These are phyloP conservation scores for Procambarus clarkii DNA, from an alignment of 1,140 invertebrate genomes.

Conservation along the genomic window DNA sequence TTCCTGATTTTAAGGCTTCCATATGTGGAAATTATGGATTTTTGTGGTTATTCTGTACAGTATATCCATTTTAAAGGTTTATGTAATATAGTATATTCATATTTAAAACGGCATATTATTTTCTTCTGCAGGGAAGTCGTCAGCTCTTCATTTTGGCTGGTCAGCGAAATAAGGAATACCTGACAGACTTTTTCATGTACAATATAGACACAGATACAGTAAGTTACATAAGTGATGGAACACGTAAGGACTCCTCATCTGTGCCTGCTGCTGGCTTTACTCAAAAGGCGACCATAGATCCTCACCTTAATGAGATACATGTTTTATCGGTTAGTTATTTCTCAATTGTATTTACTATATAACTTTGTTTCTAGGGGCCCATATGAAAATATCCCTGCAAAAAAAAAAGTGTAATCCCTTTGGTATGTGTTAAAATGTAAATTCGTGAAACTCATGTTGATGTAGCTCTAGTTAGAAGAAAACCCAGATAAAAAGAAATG, in stretches of 20 bases:
- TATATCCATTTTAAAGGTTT: too few relatives aligned
- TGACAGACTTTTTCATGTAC: constrained; percentile 91
- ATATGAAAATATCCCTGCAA: too few relatives aligned
- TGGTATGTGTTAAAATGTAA: neutral
- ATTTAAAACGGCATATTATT: neutral
- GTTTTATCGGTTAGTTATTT: constrained; percentile 85
- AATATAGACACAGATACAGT: constrained; percentile 83
- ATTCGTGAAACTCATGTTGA: too few relatives aligned
- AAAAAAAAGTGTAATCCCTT: neutral
- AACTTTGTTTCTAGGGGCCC: too few relatives aligned
- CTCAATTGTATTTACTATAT: too few relatives aligned
- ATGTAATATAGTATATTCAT: too few relatives aligned
- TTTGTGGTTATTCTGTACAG: too few relatives aligned
- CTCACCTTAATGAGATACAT: constrained; percentile 90
- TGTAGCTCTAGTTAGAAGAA: too few relatives aligned
- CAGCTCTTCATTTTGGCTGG: constrained; percentile 93
- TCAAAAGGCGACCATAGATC: constrained; percentile 91
- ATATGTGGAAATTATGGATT: too few relatives aligned
- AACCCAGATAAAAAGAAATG: too few relatives aligned
- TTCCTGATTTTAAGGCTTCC: too few relatives aligned
- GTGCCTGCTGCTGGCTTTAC: constrained; percentile 89
- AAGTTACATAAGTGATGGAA: constrained; percentile 79
- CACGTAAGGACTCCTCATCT: constrained; percentile 76
- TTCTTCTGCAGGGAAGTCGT: constrained; percentile 80
- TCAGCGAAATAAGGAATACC: constrained; percentile 89